Evolutionary conservation across 2,888 invertebrate genomes (phyloP).

Genomic region (Xanthorhoe spadicearia): DNA sequence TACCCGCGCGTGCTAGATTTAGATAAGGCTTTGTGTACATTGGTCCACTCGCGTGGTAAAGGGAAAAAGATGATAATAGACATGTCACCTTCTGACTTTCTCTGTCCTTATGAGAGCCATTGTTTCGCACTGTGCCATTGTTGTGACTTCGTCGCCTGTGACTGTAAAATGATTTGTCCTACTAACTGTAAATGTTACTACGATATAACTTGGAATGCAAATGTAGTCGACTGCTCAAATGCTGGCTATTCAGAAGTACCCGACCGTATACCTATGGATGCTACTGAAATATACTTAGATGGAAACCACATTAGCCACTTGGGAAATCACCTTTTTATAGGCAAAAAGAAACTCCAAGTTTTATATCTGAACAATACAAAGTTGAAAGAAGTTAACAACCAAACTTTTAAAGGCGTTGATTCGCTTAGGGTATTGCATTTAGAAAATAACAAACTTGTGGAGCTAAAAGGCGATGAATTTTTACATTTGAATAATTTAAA

Average conservation of each 20-base stretch:
- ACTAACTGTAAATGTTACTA: conserved; percentile 93
- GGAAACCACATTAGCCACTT: conserved; percentile 91
- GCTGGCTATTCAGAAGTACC: conserved; percentile 90
- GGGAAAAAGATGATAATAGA: conserved; percentile 89
- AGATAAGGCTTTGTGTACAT: conserved; percentile 90
- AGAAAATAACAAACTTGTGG: conserved; percentile 90
- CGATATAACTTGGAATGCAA: conserved; percentile 93
- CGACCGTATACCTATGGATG: conserved; percentile 93
- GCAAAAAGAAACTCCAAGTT: conserved; percentile 91
- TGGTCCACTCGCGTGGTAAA: conserved; percentile 88
- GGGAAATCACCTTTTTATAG: conserved; percentile 93
- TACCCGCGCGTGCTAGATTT: conserved; percentile 92
- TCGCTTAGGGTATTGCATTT: conserved; percentile 90
- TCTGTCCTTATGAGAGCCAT: conserved; percentile 92
- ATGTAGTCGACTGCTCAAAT: conserved; percentile 92
- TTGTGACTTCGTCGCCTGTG: conserved; percentile 95
- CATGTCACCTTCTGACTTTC: conserved; percentile 90
- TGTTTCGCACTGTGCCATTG: conserved; percentile 95
- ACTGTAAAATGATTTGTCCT: conserved; percentile 96
- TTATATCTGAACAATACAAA: conserved; percentile 91
- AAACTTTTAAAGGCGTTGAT: conserved; percentile 92
- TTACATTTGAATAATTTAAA: conserved; percentile 89
- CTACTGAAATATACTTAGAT: conserved; percentile 94
- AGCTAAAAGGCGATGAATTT: conserved; percentile 91
- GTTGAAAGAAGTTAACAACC: conserved; percentile 90